Conservation (phyloP, 2,797 vertebrate species). For the Chiloscyllium punctatum region DNA sequence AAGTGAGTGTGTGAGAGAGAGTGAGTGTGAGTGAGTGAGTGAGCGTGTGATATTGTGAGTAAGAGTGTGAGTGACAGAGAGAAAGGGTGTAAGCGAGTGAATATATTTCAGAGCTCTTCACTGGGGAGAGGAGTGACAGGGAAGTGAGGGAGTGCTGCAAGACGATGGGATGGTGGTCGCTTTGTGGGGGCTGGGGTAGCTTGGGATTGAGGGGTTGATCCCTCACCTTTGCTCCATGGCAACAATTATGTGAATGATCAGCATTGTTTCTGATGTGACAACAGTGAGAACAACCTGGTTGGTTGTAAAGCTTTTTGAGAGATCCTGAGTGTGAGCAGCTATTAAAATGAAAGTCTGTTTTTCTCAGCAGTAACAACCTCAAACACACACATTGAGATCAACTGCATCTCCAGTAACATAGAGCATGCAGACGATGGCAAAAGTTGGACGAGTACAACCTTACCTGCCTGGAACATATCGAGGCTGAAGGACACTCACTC, state of each 20-base stretch:
- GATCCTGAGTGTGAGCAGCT: neutral
- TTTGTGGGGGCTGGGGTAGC: neutral
- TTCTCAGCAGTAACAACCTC: neutral
- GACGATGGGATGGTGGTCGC: too few relatives aligned
- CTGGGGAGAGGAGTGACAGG: too few relatives aligned
- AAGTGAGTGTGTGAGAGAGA: too few relatives aligned
- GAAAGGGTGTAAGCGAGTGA: too few relatives aligned
- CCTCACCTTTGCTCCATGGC: too few relatives aligned
- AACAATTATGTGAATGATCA: neutral
- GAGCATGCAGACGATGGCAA: accelerated
- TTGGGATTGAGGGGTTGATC: neutral
- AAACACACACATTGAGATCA: accelerated
- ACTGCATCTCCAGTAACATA: accelerated
- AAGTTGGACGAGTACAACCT: accelerated
- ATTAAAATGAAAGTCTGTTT: neutral
- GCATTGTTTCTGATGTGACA: neutral
- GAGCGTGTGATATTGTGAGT: neutral
- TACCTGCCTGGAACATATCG: neutral
- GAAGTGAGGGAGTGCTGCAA: too few relatives aligned
- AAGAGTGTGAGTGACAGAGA: neutral
- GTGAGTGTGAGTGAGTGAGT: neutral
- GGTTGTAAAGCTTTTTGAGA: neutral
- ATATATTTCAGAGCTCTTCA: too few relatives aligned
- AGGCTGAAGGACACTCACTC: neutral
- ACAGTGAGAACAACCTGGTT: neutral